Base-by-base conservation (phyloP, 2,797 vertebrate genomes). In the Sphenopsis melanotis region DNA sequence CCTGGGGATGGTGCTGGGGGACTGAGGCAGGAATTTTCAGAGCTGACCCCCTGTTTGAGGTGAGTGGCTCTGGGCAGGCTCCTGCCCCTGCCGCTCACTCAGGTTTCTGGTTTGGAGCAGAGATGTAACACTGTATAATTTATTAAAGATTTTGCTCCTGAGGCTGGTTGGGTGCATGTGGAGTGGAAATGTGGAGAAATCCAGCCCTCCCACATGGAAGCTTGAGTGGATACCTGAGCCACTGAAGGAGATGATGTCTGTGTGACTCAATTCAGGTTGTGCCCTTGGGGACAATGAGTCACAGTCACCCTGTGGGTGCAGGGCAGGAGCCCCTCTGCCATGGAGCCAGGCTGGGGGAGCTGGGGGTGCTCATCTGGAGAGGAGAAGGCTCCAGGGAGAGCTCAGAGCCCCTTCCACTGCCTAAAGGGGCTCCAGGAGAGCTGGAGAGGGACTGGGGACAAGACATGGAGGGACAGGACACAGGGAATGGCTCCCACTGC, bases 301-400 rank as follows among this genome's bases (percentile, higher is more conserved):
- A 53, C 32, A 0, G 0, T n/a, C 44, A 44, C 56, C 87, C 91
- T 9, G 90, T 6, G 18, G 16, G 1, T n/a, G n/a, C n/a, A n/a
- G n/a, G n/a, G n/a, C n/a, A n/a, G n/a, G n/a, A n/a, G n/a, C n/a
- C n/a, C n/a, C n/a, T n/a, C n/a, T n/a, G n/a, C n/a, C n/a, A n/a
- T n/a, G n/a, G n/a, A n/a, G n/a, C n/a, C n/a, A n/a, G n/a, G n/a
- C n/a, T n/a, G n/a, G n/a, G n/a, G n/a, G n/a, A n/a, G n/a, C n/a
- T n/a, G n/a, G n/a, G n/a, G n/a, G n/a, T n/a, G n/a, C n/a, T n/a
- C n/a, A n/a, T n/a, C n/a, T 52, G 56, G 20, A 32, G 27, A 10
- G 1, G 37, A 52, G 6, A n/a, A 0, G 10, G 57, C 10, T 53
- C 0, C 0, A 15, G 12, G 20, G 60, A 44, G 13, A 55, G 0